Conservation (phyloP, 2,113 vertebrate species). For the Cololabis saira region DNA sequence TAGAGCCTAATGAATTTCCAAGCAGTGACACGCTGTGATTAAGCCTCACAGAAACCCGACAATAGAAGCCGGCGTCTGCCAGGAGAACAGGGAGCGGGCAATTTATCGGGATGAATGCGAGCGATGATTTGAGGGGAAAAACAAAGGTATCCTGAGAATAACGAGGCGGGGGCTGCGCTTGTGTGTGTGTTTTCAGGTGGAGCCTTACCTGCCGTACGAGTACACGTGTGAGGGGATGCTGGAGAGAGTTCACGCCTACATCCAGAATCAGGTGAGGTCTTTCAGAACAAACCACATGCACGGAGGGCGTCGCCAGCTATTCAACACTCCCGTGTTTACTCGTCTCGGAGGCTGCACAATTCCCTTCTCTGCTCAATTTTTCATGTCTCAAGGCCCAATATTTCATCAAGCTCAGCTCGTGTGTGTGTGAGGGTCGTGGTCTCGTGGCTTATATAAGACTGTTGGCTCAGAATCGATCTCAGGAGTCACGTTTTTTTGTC, state of each 20-base stretch:
- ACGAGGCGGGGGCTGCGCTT: not conserved
- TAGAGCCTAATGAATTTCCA: conserved; percentile 59
- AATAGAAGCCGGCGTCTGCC: conserved; percentile 53
- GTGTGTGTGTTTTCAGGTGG: conserved; percentile 82
- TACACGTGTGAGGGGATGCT: conserved; percentile 97
- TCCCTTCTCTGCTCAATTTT: no score
- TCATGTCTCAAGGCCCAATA: no score
- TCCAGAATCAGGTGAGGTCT: conserved; percentile 91
- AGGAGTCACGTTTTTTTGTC: no score
- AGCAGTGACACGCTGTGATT: conserved; percentile 51
- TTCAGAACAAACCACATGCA: no score
- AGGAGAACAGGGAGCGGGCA: conserved; percentile 27
- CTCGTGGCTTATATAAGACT: no score
- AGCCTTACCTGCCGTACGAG: conserved; percentile 95
- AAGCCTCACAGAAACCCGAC: conserved; percentile 35
- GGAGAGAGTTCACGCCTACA: conserved; percentile 94
- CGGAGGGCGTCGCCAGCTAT: no score
- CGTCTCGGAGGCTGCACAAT: no score
- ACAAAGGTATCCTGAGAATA: conserved; percentile 7
- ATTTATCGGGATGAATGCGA: conserved; percentile 45
- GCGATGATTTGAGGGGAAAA: conserved; percentile 36
- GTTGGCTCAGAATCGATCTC: no score
- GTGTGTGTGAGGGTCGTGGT: no score
- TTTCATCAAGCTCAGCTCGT: no score
- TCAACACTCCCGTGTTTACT: no score